Percentiles rank a stretch among this genome's conserved stretches.
Conservation (phyloP, 2,888 invertebrate species). For the Xestia sexstrigata region DNA sequence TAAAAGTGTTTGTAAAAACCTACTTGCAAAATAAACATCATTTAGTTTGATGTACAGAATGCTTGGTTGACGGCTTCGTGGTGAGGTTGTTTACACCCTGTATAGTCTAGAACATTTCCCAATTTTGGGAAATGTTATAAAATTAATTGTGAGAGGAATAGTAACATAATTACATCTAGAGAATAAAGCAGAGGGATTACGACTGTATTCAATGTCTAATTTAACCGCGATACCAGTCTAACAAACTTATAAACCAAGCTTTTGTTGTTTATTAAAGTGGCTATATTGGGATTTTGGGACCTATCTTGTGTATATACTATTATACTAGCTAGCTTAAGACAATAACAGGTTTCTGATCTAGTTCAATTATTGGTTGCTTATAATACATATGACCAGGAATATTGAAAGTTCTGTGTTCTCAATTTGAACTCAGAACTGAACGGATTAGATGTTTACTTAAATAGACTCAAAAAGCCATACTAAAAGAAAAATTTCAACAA, state of each 20-base stretch:
- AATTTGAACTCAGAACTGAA: no score
- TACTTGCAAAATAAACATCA: no score
- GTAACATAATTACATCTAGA: neutral
- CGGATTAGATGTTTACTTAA: neutral
- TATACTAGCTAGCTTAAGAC: neutral
- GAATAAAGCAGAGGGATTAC: neutral
- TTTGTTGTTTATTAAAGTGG: neutral
- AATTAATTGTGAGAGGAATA: neutral
- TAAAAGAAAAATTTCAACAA: neutral
- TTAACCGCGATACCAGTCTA: neutral
- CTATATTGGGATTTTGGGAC: neutral
- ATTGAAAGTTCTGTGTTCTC: neutral
- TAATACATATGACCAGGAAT: neutral
- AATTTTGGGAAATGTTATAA: neutral
- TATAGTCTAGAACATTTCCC: no score
- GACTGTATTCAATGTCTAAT: neutral
- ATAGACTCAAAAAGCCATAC: neutral
- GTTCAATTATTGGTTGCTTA: neutral
- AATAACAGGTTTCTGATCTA: neutral
- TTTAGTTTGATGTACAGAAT: no score
- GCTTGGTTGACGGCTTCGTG: no score
- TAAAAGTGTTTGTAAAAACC: no score
- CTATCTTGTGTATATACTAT: neutral
- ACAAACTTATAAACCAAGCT: neutral
- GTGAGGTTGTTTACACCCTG: no score